Base-by-base conservation (phyloP, 2,113 vertebrate species). In the Ochotona princeps region DNA sequence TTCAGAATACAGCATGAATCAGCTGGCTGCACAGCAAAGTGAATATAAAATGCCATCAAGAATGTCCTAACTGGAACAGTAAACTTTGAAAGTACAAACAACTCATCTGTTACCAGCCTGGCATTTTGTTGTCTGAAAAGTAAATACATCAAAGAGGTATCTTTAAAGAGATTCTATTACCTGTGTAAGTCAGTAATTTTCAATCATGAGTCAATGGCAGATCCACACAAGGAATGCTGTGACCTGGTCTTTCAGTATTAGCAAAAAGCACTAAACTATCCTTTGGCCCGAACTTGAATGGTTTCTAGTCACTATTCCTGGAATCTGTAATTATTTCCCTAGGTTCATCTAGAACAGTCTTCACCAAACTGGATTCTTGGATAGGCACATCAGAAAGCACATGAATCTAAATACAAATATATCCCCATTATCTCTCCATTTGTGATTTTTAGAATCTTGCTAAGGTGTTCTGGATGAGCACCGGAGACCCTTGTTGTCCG, bases 61-160 rank as follows among this genome's bases (percentile, higher is more conserved):
- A 97, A 93, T 47, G 66, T 96, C 94, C 95, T 83, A 96, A 54
- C 93, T 89, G 14, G n/a, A 94, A 67, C 83, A 83, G 96, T 93
- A 97, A 97, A 97, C 84, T 95, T 95, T 93, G 97, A 96, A 94
- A 97, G 96, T 97, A 96, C 94, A 93, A 96, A 97, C 91, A 96
- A 47, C n/a, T 97, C 95, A 92, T 84, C 49, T 96, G 94, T 84
- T 94, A 97, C 96, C 51, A 97, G 79, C 47, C 95, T 98, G 84
- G 86, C 51, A 88, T 93, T 79, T 89, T 94, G 87, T 61, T 60
- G 35, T 93, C 81, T 44, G 7, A 81, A 90, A 97, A 96, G 96
- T 87, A 97, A 97, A 95, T 81, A 95, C 13, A 95, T 94, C 90
- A 92, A 84, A 89, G 83, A 84, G 44, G 75, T 76, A 73, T 84